Conservation (phyloP, 2,113 vertebrate genomes). For the Saccopteryx bilineata region DNA sequence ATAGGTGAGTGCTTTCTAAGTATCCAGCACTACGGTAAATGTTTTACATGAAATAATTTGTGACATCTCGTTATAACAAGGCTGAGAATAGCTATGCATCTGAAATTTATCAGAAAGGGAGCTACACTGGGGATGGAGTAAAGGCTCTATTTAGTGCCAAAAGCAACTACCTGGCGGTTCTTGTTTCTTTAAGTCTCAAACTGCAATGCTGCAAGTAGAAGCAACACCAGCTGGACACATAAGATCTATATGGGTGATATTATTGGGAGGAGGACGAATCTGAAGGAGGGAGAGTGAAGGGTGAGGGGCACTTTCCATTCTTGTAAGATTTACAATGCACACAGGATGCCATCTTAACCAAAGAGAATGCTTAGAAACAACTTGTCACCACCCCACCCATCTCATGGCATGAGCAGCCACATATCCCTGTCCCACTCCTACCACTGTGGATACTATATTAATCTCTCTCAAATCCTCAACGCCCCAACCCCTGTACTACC, state of each 20-base stretch:
- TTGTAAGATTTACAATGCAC: not conserved
- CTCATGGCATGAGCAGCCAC: not conserved
- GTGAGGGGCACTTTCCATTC: not conserved
- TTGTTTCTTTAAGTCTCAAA: not conserved
- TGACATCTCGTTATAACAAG: not conserved
- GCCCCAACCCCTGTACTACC: not conserved
- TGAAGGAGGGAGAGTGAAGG: not conserved
- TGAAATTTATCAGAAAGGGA: not conserved
- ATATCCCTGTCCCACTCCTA: not conserved
- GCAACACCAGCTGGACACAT: not conserved
- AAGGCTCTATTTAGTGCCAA: not conserved
- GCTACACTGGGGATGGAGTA: not conserved
- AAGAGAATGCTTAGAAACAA: not conserved
- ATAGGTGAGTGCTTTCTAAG: not conserved
- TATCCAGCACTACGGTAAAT: not conserved
- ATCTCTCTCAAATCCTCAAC: conserved; percentile 27
- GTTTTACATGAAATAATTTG: not conserved
- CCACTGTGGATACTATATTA: not conserved
- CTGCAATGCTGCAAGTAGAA: not conserved
- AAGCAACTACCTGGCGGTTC: not conserved
- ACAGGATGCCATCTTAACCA: not conserved
- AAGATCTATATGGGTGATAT: not conserved
- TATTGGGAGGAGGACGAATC: not conserved
- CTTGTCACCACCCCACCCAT: not conserved
- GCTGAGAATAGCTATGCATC: not conserved